These are phyloP conservation scores for Sphyrna mokarran DNA, from an alignment of 2,113 vertebrate genomes.

Conservation along the genomic window DNA sequence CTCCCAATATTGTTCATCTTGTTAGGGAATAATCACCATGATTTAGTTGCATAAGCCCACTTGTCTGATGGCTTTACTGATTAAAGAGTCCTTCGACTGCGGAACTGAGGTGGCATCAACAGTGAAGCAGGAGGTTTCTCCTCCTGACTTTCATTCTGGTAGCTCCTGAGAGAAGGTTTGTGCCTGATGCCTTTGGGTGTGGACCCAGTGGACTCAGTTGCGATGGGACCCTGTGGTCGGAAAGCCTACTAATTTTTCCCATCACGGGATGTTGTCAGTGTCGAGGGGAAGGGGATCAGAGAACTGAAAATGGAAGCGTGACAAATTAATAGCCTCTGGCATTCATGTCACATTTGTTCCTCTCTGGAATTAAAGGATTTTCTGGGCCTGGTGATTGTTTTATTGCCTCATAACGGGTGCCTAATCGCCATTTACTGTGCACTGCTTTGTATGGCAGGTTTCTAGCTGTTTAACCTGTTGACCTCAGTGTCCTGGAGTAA, in stretches of 20 bases:
- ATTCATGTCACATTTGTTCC: neutral
- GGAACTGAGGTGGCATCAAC: neutral
- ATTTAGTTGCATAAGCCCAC: neutral
- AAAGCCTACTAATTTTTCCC: neutral
- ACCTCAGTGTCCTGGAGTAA: neutral
- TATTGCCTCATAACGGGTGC: neutral
- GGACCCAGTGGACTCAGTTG: no score
- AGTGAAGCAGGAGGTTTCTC: no score
- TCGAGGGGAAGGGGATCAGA: neutral
- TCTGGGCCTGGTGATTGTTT: neutral
- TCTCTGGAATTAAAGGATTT: neutral
- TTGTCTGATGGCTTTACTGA: neutral
- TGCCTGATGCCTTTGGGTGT: neutral
- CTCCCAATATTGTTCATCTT: neutral
- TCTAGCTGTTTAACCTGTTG: neutral
- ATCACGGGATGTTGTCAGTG: neutral
- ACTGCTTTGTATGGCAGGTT: neutral
- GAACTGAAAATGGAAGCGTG: neutral
- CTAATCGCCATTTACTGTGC: neutral
- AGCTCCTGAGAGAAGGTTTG: neutral
- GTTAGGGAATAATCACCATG: neutral
- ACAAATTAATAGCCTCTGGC: neutral
- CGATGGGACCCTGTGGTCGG: neutral
- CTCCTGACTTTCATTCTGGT: neutral
- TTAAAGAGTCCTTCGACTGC: neutral